These are phyloP conservation scores for Fulmarus glacialis DNA, from an alignment of 2,113 vertebrate species.

Conservation along the genomic window DNA sequence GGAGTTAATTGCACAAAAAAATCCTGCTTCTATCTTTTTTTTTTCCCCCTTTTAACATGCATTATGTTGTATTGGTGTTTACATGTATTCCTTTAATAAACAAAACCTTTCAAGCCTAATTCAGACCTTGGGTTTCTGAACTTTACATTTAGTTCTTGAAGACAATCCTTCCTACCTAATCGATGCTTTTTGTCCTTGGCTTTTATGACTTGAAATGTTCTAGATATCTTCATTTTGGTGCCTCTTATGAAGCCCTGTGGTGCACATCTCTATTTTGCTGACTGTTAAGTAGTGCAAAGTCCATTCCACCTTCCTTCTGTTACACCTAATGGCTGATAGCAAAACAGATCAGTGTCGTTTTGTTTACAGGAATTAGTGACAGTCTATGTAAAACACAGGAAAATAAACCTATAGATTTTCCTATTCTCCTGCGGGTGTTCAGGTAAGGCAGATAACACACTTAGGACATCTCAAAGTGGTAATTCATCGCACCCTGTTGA, in stretches of 20 bases:
- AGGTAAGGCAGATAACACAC: neutral
- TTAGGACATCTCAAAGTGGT: neutral
- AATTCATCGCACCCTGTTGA: neutral
- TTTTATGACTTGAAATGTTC: neutral
- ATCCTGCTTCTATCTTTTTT: neutral
- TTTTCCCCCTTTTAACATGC: neutral
- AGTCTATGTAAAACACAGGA: neutral
- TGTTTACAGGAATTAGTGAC: neutral
- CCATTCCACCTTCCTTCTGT: neutral
- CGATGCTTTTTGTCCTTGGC: neutral
- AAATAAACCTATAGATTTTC: neutral
- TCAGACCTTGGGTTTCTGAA: neutral
- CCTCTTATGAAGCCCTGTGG: neutral
- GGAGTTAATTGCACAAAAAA: neutral
- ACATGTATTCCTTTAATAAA: conserved; percentile 55
- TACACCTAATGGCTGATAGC: neutral
- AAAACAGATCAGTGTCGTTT: neutral
- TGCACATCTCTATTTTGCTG: neutral
- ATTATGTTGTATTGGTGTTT: conserved; percentile 30
- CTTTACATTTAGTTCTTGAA: neutral
- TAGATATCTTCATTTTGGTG: neutral
- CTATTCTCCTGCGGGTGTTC: neutral
- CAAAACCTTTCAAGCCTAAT: neutral
- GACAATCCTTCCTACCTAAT: neutral
- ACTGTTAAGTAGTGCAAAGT: neutral